These are phyloP conservation scores for Orussus abietinus DNA, from an alignment of 1,140 invertebrate species.

Conservation along the genomic window DNA sequence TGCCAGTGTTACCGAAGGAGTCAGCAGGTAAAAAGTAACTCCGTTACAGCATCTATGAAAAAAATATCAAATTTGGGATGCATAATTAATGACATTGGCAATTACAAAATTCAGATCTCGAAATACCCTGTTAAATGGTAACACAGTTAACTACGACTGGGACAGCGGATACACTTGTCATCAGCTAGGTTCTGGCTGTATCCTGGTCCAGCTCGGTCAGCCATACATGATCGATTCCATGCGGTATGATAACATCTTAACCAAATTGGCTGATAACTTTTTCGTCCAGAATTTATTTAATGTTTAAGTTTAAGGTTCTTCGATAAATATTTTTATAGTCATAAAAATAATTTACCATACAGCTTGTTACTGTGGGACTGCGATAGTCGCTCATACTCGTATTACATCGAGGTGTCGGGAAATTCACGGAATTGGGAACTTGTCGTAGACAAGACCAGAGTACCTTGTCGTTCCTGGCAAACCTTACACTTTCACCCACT, in stretches of 20 bases:
- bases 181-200: conserved; percentile 92
- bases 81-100: conserved; percentile 3
- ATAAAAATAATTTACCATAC: conserved; percentile 5
- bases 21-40: conserved; percentile 60
- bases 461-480: conserved; percentile 89
- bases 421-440: conserved; percentile 88
- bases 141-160: conserved; percentile 95
- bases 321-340: conserved; percentile 5
- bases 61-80: no score
- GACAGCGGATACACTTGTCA: conserved; percentile 98
- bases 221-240: conserved; percentile 91
- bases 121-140: conserved; percentile 95
- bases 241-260: conserved; percentile 55
- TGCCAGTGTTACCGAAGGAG: conserved; percentile 93
- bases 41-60: conserved; percentile 9
- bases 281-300: conserved; percentile 4
- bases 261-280: no score
- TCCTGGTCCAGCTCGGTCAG: conserved; percentile 93
- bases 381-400: conserved; percentile 93
- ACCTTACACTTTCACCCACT: conserved; percentile 71
- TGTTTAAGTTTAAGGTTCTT: conserved; percentile 3
- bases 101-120: conserved; percentile 63
- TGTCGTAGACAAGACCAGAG: conserved; percentile 73
- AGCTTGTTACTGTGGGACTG: conserved; percentile 95
- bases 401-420: conserved; percentile 93